Evolutionary conservation across 2,888 invertebrate species (phyloP).

Genomic region (Acanthosepion esculentum): DNA sequence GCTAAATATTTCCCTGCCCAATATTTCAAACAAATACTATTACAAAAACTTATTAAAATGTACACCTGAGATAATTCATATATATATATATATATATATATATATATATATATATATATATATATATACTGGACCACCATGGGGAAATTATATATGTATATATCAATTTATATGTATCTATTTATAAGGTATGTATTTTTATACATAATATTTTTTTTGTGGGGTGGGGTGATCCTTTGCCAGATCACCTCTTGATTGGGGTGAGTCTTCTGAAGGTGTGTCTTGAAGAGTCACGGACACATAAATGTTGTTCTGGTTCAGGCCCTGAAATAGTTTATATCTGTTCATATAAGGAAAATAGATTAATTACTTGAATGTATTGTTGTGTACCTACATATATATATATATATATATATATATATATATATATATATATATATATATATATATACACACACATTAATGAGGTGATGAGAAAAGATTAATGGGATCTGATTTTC

Average conservation of each 20-base stretch:
- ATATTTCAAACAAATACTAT: background rate
- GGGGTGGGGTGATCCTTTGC: background rate
- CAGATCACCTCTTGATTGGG: background rate
- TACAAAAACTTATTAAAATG: background rate
- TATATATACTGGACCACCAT: background rate
- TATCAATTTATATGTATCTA: no score
- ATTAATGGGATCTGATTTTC: background rate
- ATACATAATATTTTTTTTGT: background rate
- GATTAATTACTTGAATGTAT: background rate
- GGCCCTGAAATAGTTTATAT: constrained; percentile 25
- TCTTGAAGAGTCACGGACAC: background rate
- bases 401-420: constrained; percentile 36
- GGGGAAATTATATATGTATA: no score
- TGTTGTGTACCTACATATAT: constrained; percentile 25
- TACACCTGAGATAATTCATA: background rate
- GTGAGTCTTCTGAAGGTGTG: background rate
- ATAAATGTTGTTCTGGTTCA: background rate
- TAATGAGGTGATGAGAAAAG: background rate
- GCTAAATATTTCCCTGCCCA: background rate
- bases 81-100: constrained; percentile 33
- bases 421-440: constrained; percentile 36
- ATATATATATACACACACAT: background rate
- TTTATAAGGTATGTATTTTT: background rate
- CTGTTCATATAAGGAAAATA: background rate
- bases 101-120: background rate